Percentiles rank a stretch among this genome's conserved stretches.
Evolutionary conservation across 2,888 invertebrate species (phyloP).

Genomic region (Kryphioiulus occultus): DNA sequence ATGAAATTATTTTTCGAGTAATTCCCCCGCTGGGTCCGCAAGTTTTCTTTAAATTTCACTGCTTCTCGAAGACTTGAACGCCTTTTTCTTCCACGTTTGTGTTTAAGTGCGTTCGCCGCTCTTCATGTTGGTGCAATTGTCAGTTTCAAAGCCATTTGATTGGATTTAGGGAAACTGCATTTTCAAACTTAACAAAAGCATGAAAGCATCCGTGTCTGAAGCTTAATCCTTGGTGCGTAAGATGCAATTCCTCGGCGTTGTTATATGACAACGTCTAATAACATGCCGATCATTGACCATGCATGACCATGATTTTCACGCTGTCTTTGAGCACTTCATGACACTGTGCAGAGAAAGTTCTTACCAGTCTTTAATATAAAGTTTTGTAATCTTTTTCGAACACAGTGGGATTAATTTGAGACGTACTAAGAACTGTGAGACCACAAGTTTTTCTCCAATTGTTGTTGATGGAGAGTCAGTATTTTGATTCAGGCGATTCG

Average conservation of each 20-base stretch:
- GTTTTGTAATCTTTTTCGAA: background rate
- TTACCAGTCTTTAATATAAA: background rate
- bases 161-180: conserved; percentile 10
- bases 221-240: conserved; percentile 26
- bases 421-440: background rate
- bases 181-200: background rate
- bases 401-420: background rate
- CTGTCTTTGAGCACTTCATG: background rate
- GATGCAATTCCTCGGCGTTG: background rate
- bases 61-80: background rate
- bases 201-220: conserved; percentile 30
- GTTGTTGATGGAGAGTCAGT: background rate
- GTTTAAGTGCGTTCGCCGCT: background rate
- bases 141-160: background rate
- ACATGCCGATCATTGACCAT: background rate
- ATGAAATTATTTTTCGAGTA: background rate
- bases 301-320: background rate
- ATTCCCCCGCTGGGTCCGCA: background rate
- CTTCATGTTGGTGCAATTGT: background rate
- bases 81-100: background rate
- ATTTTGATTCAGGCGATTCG: no score
- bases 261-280: conserved; percentile 34
- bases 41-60: background rate
- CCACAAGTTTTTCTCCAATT: background rate
- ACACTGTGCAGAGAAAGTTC: background rate